Evolutionary conservation across 2,113 vertebrate species (phyloP).

Genomic region (Stomatorhinus ivindoensis): DNA sequence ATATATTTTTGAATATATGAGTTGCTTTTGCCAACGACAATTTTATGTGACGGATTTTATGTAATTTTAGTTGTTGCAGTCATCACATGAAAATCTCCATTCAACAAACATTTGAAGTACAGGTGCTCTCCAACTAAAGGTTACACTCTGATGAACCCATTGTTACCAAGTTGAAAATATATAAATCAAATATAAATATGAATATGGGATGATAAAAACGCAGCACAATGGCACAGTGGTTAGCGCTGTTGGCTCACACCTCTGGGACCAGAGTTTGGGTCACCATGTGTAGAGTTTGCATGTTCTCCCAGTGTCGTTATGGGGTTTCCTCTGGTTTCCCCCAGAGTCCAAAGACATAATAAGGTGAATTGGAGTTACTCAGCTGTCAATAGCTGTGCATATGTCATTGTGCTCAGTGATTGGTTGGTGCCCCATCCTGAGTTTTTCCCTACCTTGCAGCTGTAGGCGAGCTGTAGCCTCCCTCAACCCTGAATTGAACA

Average conservation of each 20-base stretch:
- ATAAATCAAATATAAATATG: background rate
- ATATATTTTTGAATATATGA: background rate
- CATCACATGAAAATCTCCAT: background rate
- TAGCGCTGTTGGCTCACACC: background rate
- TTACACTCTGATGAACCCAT: background rate
- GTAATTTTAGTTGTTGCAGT: background rate
- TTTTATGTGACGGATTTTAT: background rate
- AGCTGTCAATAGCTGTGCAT: background rate
- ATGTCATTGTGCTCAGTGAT: background rate
- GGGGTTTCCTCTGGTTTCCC: background rate
- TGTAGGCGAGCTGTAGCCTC: background rate
- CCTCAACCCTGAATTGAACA: background rate
- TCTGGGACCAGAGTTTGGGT: background rate
- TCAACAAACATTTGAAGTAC: background rate
- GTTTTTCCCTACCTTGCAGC: background rate
- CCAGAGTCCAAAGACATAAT: background rate
- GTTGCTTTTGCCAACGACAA: background rate
- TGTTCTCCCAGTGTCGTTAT: background rate
- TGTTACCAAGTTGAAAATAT: background rate
- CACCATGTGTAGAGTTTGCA: background rate
- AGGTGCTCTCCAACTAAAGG: background rate
- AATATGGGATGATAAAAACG: background rate
- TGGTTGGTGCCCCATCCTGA: background rate
- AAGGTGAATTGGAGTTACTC: background rate
- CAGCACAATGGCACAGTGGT: background rate